Evolutionary conservation across 2,113 vertebrate species (phyloP).

Genomic region (Tachysurus vachellii): DNA sequence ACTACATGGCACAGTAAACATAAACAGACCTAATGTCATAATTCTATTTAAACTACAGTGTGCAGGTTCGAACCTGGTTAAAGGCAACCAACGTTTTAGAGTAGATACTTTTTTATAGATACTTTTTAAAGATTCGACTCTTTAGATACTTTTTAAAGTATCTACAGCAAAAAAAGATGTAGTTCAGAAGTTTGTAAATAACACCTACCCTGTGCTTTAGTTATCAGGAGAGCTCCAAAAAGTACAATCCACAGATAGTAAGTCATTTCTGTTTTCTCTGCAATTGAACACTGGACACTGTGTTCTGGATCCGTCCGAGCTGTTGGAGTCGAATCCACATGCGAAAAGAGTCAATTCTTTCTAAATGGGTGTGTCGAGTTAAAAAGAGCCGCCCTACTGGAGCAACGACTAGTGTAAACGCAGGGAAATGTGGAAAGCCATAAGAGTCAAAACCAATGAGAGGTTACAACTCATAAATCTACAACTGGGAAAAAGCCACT

Average conservation of each 20-base stretch:
- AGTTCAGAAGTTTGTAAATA: neutral
- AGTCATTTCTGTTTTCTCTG: slow-evolving; percentile 54
- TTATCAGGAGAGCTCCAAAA: slow-evolving; percentile 54
- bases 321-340: neutral
- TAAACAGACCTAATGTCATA: neutral
- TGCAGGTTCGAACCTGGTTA: neutral
- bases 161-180: neutral
- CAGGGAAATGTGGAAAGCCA: neutral
- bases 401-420: neutral
- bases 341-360: neutral
- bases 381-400: neutral
- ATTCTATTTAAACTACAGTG: neutral
- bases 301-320: neutral
- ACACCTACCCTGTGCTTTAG: slow-evolving; percentile 58
- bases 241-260: slow-evolving; percentile 51
- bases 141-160: too few relatives aligned
- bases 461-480: neutral
- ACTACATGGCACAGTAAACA: neutral
- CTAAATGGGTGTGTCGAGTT: neutral
- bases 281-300: neutral
- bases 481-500: too few relatives aligned
- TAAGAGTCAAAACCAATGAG: neutral
- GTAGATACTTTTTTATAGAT: neutral
- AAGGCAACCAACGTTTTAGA: neutral
- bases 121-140: neutral